Evolutionary conservation across 1,140 invertebrate species (phyloP), one percentile per base, ranked within the genome.

Genomic region (Drosophila fuyamai): DNA sequence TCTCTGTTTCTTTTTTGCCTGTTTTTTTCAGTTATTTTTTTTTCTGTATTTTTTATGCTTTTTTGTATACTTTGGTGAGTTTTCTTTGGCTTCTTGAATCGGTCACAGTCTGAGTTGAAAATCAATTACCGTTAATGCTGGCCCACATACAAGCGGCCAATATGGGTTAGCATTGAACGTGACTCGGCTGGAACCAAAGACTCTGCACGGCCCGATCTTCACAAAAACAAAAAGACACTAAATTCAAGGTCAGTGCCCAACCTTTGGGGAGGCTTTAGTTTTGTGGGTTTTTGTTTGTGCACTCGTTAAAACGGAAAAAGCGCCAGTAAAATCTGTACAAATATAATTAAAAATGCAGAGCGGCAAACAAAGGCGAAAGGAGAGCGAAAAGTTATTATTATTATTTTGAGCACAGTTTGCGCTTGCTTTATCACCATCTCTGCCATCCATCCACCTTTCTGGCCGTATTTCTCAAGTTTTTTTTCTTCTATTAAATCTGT

Each of bases 61-160:
- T 46, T 23, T 14, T 18, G 10, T 13, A 9, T 29, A 16, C 44
- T 43, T 68, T 32, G 36, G n/a, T 32, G 48, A 38, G 51, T 71
- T 71, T 71, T 48, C 53, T 58, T 43, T 50, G 67, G 65, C 66
- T 70, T 57, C 51, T 36, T 23, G 50, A 29, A 40, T 51, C 46
- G 66, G 73, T 65, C 63, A 77, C 58, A 43, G 61, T 68, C 56
- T 72, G 82, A 47, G 67, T 67, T 67, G 68, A 75, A 85, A 85
- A 85, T 85, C 81, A 85, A 85, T 85, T 86, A 86, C 80, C 75
- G 80, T 79, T 85, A 77, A 72, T 82, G 81, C 68, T 75, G 71
- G 18, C 57, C 48, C 32, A 74, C 41, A 55, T 50, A 23, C n/a
- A 43, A 40, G 23, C 23, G 16, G 54, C 40, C 27, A 47, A 72